Base-by-base conservation (phyloP, 1,140 invertebrate species). In the Belonocnema kinseyi region DNA sequence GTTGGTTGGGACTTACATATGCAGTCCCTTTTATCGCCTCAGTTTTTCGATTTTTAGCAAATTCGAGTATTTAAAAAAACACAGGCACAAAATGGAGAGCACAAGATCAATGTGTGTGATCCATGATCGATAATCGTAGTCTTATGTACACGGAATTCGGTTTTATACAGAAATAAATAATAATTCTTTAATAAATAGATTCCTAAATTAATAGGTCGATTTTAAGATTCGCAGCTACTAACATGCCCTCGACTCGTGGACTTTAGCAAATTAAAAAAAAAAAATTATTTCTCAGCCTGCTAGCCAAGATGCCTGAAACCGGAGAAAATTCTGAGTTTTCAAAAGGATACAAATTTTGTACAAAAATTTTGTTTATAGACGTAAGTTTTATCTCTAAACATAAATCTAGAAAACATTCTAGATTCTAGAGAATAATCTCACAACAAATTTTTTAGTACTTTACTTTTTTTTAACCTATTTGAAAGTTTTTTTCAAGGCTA, bases 141-240 rank as follows among this genome's bases (percentile, higher is more conserved):
- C 54, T 77, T 83, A 86, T 84, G 80, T 84, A 85, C 80, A 85
- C 75, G 77, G 83, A 56, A 82, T 80, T 85, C 78, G 80, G 72
- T 73, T 84, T 78, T 84, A 26, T 85, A 85, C 81, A 85, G 83
- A 86, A 88, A 82, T 82, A 82, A 88, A 74, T 74, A 74, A 88
- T 88, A 86, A 85, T 81, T 88, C 81, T 85, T 88, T 83, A 88
- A 88, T 88, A 88, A 87, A 88, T 88, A 88, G 78, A 77, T 80
- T 84, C 86, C 82, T 84, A 86, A 71, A 83, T 85, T 81, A 85
- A 83, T 80, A 84, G 77, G 54, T 83, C 71, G 70, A 74, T 77
- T 80, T 74, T 40, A 40, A 58, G 53, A 74, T 58, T 78, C 77
- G 72, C 75, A 76, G 75, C 75, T 50, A 40, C 46, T 14, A 33